Evolutionary conservation across 2,113 vertebrate genomes (phyloP).

Genomic region (Antechinus stuartii): DNA sequence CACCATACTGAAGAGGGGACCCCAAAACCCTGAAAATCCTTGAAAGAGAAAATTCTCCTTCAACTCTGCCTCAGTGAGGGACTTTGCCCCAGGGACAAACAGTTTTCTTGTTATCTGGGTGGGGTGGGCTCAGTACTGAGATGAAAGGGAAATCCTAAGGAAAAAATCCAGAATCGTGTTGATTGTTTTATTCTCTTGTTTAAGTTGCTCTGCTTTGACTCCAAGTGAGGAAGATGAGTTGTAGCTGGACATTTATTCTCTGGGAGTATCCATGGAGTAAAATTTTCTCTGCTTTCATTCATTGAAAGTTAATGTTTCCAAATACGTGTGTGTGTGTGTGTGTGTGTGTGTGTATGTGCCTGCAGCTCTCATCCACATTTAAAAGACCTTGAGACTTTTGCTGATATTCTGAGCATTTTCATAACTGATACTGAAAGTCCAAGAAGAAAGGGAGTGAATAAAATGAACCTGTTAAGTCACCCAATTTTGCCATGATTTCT

Average conservation of each 20-base stretch:
- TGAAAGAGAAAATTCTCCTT: not conserved
- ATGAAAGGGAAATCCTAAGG: not conserved
- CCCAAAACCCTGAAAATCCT: no score
- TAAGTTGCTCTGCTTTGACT: not conserved
- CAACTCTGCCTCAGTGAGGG: no score
- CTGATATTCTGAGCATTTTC: not conserved
- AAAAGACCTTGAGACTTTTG: no score
- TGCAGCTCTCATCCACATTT: no score
- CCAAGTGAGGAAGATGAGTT: not conserved
- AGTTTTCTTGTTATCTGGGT: no score
- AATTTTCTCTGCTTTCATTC: not conserved
- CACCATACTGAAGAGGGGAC: not conserved
- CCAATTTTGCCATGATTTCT: not conserved
- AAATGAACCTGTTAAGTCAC: not conserved
- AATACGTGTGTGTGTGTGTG: not conserved
- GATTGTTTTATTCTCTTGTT: not conserved
- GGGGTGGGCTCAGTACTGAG: no score
- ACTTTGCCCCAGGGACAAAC: no score
- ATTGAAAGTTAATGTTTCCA: not conserved
- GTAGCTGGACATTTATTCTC: not conserved
- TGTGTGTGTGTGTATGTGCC: not conserved
- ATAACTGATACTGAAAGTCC: not conserved
- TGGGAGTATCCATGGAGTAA: not conserved
- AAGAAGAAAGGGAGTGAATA: conserved; percentile 7
- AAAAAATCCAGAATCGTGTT: not conserved